Conservation (phyloP, 2,113 vertebrate genomes). For the Otolemur garnettii region DNA sequence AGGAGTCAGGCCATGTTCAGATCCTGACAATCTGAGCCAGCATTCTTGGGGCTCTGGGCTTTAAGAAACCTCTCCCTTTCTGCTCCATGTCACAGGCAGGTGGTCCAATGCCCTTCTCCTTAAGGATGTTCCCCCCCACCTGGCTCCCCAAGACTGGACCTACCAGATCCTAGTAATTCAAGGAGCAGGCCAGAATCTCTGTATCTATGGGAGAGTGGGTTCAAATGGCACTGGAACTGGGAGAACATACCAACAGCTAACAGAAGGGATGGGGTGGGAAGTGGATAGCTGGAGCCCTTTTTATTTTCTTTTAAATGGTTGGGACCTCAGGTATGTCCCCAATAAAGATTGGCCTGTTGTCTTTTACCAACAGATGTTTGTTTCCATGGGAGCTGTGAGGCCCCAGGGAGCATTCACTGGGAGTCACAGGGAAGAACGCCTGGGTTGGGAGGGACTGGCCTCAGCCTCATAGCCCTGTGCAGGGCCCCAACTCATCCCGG, state of each 20-base stretch:
- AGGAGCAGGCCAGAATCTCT: not conserved
- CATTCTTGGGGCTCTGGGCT: rapidly evolving
- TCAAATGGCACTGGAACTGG: not conserved
- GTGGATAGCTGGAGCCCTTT: rapidly evolving
- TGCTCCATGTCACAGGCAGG: not conserved
- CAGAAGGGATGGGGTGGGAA: rapidly evolving
- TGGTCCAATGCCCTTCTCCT: not conserved
- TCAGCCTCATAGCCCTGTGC: rapidly evolving
- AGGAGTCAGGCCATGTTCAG: not conserved
- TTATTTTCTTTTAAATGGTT: not conserved
- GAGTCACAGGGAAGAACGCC: not conserved
- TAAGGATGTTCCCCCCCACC: no score
- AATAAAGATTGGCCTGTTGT: not conserved
- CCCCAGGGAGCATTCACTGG: not conserved
- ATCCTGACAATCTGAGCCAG: no score
- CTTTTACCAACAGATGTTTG: not conserved
- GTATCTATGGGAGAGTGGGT: not conserved
- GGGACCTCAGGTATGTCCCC: not conserved
- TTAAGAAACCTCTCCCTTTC: not conserved
- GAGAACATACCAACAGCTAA: rapidly evolving
- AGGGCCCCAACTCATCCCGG: not conserved
- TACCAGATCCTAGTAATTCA: not conserved
- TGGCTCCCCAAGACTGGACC: not conserved
- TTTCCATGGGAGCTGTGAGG: not conserved
- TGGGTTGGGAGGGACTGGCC: not conserved